Conservation (phyloP, 2,888 invertebrate species). For the Petrolisthes manimaculis region DNA sequence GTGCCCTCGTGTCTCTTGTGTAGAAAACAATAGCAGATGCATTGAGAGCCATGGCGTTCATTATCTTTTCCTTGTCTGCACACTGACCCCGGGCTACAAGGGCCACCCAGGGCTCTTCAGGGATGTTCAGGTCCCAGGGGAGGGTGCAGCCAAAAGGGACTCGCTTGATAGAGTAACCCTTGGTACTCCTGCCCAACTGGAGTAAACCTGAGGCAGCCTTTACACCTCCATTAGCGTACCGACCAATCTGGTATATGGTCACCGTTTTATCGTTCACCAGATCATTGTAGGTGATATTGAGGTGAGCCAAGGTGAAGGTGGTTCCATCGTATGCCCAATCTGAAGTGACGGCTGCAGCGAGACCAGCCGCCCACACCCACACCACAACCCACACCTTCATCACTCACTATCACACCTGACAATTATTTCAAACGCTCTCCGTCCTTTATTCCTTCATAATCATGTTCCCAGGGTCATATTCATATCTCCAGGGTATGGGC, state of each 20-base stretch:
- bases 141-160: constrained; percentile 6
- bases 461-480: not conserved
- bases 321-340: constrained; percentile 49
- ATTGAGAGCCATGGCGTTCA: constrained; percentile 29
- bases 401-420: not conserved
- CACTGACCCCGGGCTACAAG: constrained; percentile 35
- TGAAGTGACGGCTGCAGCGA: not conserved
- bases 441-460: not conserved
- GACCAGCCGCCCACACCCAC: constrained; percentile 26
- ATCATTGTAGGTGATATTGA: constrained; percentile 42
- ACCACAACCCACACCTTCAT: constrained; percentile 26
- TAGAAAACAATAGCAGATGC: constrained; percentile 37
- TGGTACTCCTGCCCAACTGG: not conserved
- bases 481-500: too few relatives aligned
- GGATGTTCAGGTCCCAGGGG: constrained; percentile 17
- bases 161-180: not conserved
- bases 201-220: constrained; percentile 8
- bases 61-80: constrained; percentile 35
- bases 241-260: constrained; percentile 20
- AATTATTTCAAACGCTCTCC: too few relatives aligned
- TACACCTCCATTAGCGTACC: constrained; percentile 30
- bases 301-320: constrained; percentile 46
- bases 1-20: constrained; percentile 12
- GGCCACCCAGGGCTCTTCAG: constrained; percentile 39
- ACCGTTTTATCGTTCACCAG: constrained; percentile 10